Evolutionary conservation across 2,888 invertebrate species (phyloP).

Genomic region (Xestia sexstrigata): DNA sequence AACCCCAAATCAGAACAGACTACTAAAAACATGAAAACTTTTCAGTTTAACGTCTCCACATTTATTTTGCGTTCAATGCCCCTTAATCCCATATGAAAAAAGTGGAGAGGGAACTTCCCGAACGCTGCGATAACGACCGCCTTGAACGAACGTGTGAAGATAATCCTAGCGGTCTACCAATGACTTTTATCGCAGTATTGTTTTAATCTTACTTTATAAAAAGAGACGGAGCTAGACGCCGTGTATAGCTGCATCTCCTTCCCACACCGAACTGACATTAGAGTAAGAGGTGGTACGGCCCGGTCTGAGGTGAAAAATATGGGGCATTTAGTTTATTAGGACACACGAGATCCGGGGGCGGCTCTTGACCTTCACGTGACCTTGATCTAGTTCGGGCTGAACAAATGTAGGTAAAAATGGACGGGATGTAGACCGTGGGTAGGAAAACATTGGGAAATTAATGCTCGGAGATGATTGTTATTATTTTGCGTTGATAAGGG

Average conservation of each 20-base stretch:
- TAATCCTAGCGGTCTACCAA: constrained; percentile 14
- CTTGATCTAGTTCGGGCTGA: constrained; percentile 46
- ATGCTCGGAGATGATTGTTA: neutral
- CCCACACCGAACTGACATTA: neutral
- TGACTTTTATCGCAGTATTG: neutral
- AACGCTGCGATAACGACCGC: neutral
- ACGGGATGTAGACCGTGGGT: neutral
- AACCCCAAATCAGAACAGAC: neutral
- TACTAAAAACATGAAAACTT: constrained; percentile 6
- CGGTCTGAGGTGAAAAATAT: constrained; percentile 10
- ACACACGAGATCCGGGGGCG: constrained; percentile 22
- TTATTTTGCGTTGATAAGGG: neutral
- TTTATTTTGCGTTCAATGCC: constrained; percentile 8
- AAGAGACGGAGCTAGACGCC: neutral
- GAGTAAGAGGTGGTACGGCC: neutral
- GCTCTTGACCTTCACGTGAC: constrained; percentile 53
- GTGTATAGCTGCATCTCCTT: neutral
- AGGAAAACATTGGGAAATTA: neutral
- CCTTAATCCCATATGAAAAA: constrained; percentile 1
- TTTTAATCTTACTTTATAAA: neutral
- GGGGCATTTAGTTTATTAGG: constrained; percentile 46
- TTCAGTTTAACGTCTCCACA: constrained; percentile 11
- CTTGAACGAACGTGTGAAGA: constrained; percentile 1
- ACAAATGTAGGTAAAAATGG: constrained; percentile 31
- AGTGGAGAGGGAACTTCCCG: neutral